Evolutionary conservation across 2,113 vertebrate species (phyloP).

Genomic region (Pelecanoides urinatrix): DNA sequence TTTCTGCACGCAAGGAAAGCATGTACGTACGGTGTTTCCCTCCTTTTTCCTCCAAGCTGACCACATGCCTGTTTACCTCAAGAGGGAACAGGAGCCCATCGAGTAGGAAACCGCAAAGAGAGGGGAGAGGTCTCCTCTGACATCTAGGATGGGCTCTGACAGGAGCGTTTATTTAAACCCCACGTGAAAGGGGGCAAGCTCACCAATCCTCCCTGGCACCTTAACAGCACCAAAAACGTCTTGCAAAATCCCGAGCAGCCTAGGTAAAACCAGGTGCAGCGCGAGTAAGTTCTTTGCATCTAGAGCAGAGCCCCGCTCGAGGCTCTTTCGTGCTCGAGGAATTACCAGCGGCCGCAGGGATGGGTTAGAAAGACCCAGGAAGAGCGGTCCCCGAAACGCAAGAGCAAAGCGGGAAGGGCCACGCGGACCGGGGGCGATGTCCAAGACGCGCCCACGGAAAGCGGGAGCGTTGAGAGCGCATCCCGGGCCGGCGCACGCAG

Average conservation of each 20-base stretch:
- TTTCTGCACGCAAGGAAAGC: accelerated
- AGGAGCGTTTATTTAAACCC: neutral
- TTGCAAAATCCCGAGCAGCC: neutral
- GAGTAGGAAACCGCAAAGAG: accelerated
- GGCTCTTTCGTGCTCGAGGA: neutral
- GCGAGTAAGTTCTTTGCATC: neutral
- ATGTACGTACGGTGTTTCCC: accelerated
- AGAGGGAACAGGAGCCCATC: neutral
- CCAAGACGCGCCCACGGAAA: neutral
- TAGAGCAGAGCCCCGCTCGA: neutral
- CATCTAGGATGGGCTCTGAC: neutral
- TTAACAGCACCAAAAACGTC: neutral
- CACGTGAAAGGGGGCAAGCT: accelerated
- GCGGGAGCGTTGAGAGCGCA: neutral
- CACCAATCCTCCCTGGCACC: neutral
- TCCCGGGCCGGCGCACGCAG: neutral
- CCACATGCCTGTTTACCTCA: neutral
- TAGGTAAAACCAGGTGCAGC: accelerated
- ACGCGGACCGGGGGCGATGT: neutral
- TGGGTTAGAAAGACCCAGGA: neutral
- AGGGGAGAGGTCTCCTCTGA: neutral
- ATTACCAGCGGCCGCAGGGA: neutral
- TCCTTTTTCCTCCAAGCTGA: neutral
- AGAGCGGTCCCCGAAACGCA: neutral
- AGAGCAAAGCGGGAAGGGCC: neutral